A percentile compares a stretch with the other conserved stretches of the same genome.
Conservation (phyloP, 1,140 invertebrate genomes). For the Dysdera silvatica region DNA sequence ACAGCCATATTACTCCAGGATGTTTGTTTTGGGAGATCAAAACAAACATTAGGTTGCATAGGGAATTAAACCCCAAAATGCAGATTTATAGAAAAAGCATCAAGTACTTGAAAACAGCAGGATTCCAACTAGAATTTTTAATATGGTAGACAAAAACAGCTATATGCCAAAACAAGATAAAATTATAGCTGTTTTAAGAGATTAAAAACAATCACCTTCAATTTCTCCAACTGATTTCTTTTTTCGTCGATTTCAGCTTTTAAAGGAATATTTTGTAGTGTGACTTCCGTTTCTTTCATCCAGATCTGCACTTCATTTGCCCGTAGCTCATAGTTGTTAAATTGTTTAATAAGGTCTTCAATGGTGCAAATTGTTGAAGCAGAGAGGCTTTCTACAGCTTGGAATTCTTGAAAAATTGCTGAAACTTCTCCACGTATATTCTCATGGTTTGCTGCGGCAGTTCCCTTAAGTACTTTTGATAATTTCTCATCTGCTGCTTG, state of each 20-base stretch:
- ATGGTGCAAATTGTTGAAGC: conserved; percentile 63
- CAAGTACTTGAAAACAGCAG: too few relatives aligned
- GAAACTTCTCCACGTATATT: conserved; percentile 57
- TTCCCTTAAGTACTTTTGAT: conserved; percentile 83
- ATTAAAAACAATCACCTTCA: conserved; percentile 48
- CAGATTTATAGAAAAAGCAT: too few relatives aligned
- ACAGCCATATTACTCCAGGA: too few relatives aligned
- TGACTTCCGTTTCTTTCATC: conserved; percentile 78
- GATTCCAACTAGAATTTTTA: too few relatives aligned
- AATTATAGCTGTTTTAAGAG: background rate
- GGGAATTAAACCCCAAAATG: too few relatives aligned
- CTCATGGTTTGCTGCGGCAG: conserved; percentile 71
- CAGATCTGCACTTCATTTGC: conserved; percentile 77
- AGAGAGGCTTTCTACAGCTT: conserved; percentile 42
- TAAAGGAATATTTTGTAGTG: conserved; percentile 78
- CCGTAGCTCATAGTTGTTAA: conserved; percentile 82
- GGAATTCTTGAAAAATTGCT: conserved; percentile 52
- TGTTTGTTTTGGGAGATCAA: too few relatives aligned
- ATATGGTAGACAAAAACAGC: too few relatives aligned
- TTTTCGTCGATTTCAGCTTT: conserved; percentile 75
- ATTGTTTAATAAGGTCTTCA: conserved; percentile 74
- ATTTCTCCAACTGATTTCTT: conserved; percentile 67
- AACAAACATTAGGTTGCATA: too few relatives aligned
- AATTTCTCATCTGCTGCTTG: conserved; percentile 68
- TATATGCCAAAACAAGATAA: background rate